Base-by-base conservation (phyloP, 2,113 vertebrate species). In the Tretioscincus oriximinensis region DNA sequence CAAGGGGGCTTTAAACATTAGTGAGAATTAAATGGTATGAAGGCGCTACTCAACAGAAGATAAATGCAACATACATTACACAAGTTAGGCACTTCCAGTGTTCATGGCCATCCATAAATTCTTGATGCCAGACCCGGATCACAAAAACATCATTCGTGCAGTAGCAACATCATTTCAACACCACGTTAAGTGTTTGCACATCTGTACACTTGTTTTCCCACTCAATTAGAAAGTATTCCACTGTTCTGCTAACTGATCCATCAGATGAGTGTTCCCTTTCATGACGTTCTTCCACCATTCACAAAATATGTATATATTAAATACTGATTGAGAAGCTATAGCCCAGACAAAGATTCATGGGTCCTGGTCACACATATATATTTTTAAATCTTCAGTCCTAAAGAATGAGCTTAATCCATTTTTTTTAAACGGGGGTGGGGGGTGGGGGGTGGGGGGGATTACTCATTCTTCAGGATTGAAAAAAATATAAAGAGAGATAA, bases 151-250 rank as follows among this genome's bases (percentile, higher is more conserved):
- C 49, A 1, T 26, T 68, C 28, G 76, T 47, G 76, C 35, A 47
- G 0, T 0, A 0, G 0, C 31, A 76, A 2, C n/a, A 54, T 29
- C 12, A n/a, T 20, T 29, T 67, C 73, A 26, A 28, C 7, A 28
- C 26, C 2, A n/a, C 3, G 8, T 24, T 4, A 29, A 65, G 11
- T 85, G 29, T 49, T 73, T 28, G 78, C 16, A 64, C 20, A 79
- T 24, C 47, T 41, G 35, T 41, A 0, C 41, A 73, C 24, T 35
- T 4, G 47, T 28, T 16, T 26, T 16, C 58, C 3, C 64, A 45
- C 41, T 66, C 45, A 45, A 54, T 20, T 24, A 60, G 22, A 74
- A 75, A 69, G 20, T 5, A 68, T 81, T 75, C 31, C 47, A 45
- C 65, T 45, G 24, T 11, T 68, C 29, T 47, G 21, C 31, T 61